Conservation (phyloP, 1,140 invertebrate genomes). For the Zaprionus nigranus region DNA sequence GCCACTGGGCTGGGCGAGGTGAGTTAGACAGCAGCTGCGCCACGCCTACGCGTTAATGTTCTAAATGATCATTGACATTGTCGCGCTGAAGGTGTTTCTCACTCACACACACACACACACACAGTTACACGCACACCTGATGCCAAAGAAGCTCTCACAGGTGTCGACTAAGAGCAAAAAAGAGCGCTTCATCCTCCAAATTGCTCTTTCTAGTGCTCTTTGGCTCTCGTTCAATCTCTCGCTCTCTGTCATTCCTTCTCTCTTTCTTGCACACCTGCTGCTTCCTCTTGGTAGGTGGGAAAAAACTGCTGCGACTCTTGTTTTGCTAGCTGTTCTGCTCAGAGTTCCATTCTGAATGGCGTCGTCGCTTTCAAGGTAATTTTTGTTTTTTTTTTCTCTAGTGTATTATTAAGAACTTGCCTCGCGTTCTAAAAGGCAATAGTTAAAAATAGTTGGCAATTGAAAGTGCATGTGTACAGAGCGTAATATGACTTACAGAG, state of each 20-base stretch:
- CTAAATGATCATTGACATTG: slow-evolving; percentile 83
- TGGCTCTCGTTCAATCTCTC: neutral
- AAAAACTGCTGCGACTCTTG: slow-evolving; percentile 46
- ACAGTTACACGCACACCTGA: slow-evolving; percentile 30
- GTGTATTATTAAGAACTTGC: slow-evolving; percentile 45
- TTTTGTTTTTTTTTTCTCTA: slow-evolving; percentile 28
- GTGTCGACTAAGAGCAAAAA: slow-evolving; percentile 45
- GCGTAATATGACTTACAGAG: neutral
- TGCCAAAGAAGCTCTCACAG: slow-evolving; percentile 34
- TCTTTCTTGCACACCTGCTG: slow-evolving; percentile 55
- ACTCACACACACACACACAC: slow-evolving; percentile 37
- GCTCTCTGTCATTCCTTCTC: neutral
- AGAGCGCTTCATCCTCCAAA: slow-evolving; percentile 29
- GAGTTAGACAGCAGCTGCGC: slow-evolving; percentile 58
- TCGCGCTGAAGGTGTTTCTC: slow-evolving; percentile 76
- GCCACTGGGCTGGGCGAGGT: slow-evolving; percentile 57
- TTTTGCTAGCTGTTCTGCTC: slow-evolving; percentile 51
- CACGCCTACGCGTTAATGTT: slow-evolving; percentile 66
- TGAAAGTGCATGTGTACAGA: slow-evolving; percentile 35
- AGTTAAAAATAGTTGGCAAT: slow-evolving; percentile 49
- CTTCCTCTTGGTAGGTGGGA: slow-evolving; percentile 21
- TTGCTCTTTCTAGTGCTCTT: slow-evolving; percentile 55
- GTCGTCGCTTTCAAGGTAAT: slow-evolving; percentile 73
- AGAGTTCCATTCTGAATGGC: slow-evolving; percentile 62
- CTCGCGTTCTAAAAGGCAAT: slow-evolving; percentile 32